Conservation (phyloP, 1,140 invertebrate genomes). For the Calephelis nemesis region DNA sequence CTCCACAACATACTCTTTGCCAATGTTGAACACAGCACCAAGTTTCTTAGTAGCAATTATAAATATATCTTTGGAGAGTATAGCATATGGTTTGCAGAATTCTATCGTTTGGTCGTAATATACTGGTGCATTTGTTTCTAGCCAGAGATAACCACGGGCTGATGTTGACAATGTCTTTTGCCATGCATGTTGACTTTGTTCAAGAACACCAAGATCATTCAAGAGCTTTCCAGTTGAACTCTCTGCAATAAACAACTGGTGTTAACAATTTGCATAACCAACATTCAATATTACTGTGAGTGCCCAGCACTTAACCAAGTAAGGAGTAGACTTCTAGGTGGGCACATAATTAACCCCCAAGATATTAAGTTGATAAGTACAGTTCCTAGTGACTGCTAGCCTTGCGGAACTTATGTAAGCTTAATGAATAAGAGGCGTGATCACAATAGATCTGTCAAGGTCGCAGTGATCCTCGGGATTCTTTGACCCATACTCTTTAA, state of each 20-base stretch:
- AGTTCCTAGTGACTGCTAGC: too few relatives aligned
- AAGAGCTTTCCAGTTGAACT: slow-evolving; percentile 80
- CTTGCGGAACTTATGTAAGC: too few relatives aligned
- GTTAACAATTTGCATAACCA: not conserved
- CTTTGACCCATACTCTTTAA: too few relatives aligned
- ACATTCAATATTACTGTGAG: too few relatives aligned
- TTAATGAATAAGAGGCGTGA: too few relatives aligned
- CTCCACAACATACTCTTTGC: slow-evolving; percentile 77
- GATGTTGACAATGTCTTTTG: slow-evolving; percentile 78
- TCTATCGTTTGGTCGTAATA: slow-evolving; percentile 81
- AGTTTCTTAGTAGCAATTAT: slow-evolving; percentile 78
- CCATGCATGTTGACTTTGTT: slow-evolving; percentile 82
- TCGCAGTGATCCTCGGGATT: too few relatives aligned
- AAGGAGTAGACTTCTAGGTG: too few relatives aligned
- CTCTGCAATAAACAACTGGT: slow-evolving; percentile 62
- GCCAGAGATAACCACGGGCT: slow-evolving; percentile 80
- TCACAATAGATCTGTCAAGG: too few relatives aligned
- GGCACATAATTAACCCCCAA: too few relatives aligned
- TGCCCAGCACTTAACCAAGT: too few relatives aligned
- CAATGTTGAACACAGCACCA: slow-evolving; percentile 76
- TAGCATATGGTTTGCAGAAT: slow-evolving; percentile 80
- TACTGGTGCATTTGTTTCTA: slow-evolving; percentile 83
- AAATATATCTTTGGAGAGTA: slow-evolving; percentile 80
- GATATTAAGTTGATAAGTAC: too few relatives aligned
- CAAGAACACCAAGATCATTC: slow-evolving; percentile 81